Evolutionary conservation across 2,113 vertebrate genomes (phyloP), one percentile per base, ranked within the genome.

Genomic region (Pseudorhombus dupliciocellatus): DNA sequence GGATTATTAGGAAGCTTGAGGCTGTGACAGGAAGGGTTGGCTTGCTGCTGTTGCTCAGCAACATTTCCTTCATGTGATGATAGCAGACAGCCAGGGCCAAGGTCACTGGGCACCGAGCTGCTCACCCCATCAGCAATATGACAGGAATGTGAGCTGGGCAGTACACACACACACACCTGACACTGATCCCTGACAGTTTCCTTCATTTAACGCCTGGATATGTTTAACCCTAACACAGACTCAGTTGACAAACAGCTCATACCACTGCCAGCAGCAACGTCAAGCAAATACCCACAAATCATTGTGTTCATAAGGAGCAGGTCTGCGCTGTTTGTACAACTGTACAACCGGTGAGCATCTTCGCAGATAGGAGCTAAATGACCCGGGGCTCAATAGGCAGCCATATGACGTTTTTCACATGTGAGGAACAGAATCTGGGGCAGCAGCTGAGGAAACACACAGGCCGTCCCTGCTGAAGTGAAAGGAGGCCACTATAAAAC

Each of bases 331-430:
- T 73, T 79, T 59, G 34, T 53, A 63, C 51, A 55, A 63, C 51
- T 54, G 30, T 62, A 44, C 40, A 59, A 53, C 28, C 63, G 20
- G 9, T 40, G 21, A 66, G 25, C 67, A 44, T 66, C 64, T 34
- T 82, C 4, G 16, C 88, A 84, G 76, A 71, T 60, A 26, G 74
- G 37, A 56, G 77, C 62, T 73, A 85, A 82, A 75, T 87, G 79
- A 89, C 77, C 86, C 51, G n/a, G 24, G 51, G 60, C 71, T 79
- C 77, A 77, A 76, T 86, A 65, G 34, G 0, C 86, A 81, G 86
- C 70, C 68, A 86, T 81, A 56, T 86, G 80, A 68, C 57, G 75
- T 61, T 90, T 91, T 90, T 92, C 87, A 87, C 91, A 88, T 46
- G 37, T 73, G 46, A 59, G 30, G 55, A 26, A 44, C 26, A 87